Percentiles rank a stretch among this genome's conserved stretches.
Conservation (phyloP, 1,140 invertebrate species). For the Eupeodes corollae region DNA sequence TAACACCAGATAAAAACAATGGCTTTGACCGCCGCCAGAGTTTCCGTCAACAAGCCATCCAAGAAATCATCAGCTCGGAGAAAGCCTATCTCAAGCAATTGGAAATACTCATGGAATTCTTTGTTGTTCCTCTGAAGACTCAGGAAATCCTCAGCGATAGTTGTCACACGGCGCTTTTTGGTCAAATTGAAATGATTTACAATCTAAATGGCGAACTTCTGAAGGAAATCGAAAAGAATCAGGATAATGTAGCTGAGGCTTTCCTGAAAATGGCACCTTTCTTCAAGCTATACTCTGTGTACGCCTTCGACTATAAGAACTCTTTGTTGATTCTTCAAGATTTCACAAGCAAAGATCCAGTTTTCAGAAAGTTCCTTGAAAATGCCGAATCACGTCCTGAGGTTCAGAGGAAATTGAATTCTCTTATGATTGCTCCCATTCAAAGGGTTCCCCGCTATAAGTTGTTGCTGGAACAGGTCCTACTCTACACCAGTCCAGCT, state of each 20-base stretch:
- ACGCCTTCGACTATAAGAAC: conserved; percentile 62
- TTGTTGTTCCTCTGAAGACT: conserved; percentile 52
- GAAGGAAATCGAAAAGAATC: conserved; percentile 47
- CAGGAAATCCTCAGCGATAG: conserved; percentile 46
- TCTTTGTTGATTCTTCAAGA: conserved; percentile 46
- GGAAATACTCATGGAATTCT: conserved; percentile 55
- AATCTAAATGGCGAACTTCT: conserved; percentile 58
- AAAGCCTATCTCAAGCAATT: conserved; percentile 56
- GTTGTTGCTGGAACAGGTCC: conserved; percentile 55
- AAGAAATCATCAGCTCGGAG: conserved; percentile 63
- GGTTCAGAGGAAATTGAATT: conserved; percentile 54
- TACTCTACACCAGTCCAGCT: conserved; percentile 47
- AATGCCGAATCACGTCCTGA: conserved; percentile 58
- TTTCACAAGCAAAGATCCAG: conserved; percentile 44
- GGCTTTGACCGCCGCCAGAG: conserved; percentile 37
- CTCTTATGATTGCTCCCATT: conserved; percentile 62
- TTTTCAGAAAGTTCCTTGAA: conserved; percentile 48
- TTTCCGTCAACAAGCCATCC: conserved; percentile 44
- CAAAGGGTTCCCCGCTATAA: conserved; percentile 66
- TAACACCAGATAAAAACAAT: conserved; percentile 18
- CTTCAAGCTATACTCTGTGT: conserved; percentile 66
- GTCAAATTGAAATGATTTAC: conserved; percentile 60
- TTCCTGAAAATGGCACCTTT: conserved; percentile 63
- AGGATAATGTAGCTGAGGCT: conserved; percentile 50
- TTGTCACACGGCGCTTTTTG: conserved; percentile 50